phyloP scores from a whole-genome alignment of 2,888 invertebrate species.

The Pachliopta kotzebuea region DNA sequence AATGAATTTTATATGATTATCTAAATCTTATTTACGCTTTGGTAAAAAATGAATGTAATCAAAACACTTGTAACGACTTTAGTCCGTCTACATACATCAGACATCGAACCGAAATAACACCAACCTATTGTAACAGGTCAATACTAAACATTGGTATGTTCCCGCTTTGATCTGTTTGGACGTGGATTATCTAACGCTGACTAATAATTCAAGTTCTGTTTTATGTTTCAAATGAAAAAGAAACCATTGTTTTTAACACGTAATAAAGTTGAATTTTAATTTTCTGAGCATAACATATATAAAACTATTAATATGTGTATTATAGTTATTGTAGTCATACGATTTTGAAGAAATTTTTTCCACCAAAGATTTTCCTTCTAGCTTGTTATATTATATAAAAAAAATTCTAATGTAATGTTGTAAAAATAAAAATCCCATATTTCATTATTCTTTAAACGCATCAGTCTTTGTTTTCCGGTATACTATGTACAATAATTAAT shows the following conservation, averaged over 20 bases:
- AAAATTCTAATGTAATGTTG: too few species aligned
- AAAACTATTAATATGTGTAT: too few species aligned
- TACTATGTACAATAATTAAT: too few species aligned
- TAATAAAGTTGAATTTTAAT: background rate
- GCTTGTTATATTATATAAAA: too few species aligned
- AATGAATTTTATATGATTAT: background rate
- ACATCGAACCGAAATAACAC: constrained; percentile 63
- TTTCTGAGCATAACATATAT: too few species aligned
- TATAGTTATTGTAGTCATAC: too few species aligned
- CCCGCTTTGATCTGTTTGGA: constrained; percentile 36
- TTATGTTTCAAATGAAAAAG: constrained; percentile 18
- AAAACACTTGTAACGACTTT: constrained; percentile 19
- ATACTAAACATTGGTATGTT: constrained; percentile 52
- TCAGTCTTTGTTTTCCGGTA: too few species aligned
- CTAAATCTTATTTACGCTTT: background rate
- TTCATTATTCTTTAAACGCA: too few species aligned
- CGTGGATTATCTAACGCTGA: constrained; percentile 30
- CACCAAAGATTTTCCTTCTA: too few species aligned
- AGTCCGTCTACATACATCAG: constrained; percentile 52
- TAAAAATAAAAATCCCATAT: too few species aligned
- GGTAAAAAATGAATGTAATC: constrained; percentile 14
- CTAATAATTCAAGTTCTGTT: constrained; percentile 34
- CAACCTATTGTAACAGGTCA: constrained; percentile 66
- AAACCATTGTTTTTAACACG: background rate
- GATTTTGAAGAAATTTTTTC: too few species aligned